Percentiles rank a stretch among this genome's conserved stretches.
These are phyloP conservation scores for Bucorvus abyssinicus DNA, from an alignment of 2,797 vertebrate species.

Conservation along the genomic window DNA sequence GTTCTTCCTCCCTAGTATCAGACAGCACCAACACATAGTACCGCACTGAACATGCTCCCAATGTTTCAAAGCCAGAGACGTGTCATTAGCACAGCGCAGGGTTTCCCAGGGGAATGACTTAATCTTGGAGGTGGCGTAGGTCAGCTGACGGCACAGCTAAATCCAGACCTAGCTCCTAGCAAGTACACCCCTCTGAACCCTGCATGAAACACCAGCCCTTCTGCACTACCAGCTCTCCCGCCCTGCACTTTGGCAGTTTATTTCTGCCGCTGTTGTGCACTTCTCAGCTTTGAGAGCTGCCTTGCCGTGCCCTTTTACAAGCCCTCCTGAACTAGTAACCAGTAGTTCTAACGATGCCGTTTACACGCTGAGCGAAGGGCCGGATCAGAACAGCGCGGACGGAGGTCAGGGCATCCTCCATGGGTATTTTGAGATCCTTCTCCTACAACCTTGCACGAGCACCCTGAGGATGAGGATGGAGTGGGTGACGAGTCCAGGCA, in stretches of 20 bases:
- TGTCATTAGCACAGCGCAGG: not conserved
- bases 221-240: not conserved
- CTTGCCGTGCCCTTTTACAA: not conserved
- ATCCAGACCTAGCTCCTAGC: not conserved
- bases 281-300: not conserved
- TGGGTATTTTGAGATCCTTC: not conserved
- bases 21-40: not conserved
- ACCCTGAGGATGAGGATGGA: not conserved
- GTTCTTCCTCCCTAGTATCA: not conserved
- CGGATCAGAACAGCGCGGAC: not conserved
- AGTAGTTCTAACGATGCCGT: not conserved
- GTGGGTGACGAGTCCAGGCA: not conserved
- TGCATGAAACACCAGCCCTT: not conserved
- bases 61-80: not conserved
- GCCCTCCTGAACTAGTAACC: not conserved
- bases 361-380: not conserved
- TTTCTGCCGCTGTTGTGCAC: not conserved
- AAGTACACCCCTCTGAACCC: not conserved
- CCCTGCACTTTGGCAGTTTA: not conserved
- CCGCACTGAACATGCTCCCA: not conserved
- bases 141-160: not conserved
- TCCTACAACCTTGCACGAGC: not conserved
- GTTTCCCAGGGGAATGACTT: not conserved
- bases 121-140: not conserved
- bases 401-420: not conserved